These are phyloP conservation scores for Syrphus vitripennis DNA, from an alignment of 2,888 invertebrate genomes.

Conservation along the genomic window DNA sequence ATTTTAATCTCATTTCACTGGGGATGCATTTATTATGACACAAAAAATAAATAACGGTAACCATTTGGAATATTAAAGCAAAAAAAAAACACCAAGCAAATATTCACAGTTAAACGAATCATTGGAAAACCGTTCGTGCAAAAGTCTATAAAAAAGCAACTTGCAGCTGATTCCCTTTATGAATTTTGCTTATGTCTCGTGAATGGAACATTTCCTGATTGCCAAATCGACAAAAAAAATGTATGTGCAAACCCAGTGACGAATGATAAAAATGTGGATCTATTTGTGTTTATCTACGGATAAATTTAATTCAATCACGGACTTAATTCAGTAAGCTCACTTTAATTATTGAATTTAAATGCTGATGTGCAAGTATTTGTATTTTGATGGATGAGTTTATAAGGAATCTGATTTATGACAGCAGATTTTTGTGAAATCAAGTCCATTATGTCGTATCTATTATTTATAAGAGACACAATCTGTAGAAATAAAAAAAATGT, in stretches of 20 bases:
- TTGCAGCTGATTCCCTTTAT: background rate
- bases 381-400: background rate
- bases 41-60: background rate
- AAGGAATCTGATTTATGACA: background rate
- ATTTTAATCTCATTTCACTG: constrained; percentile 39
- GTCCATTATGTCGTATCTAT: no score
- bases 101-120: background rate
- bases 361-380: background rate
- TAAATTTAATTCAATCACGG: constrained; percentile 13
- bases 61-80: background rate
- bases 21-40: background rate
- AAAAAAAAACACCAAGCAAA: background rate
- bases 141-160: background rate
- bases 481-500: no score
- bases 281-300: constrained; percentile 1
- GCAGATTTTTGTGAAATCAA: no score
- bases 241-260: background rate
- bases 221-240: background rate
- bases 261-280: background rate
- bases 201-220: background rate
- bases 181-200: background rate
- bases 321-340: background rate
- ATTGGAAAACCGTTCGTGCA: constrained; percentile 7
- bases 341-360: background rate
- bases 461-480: no score